These are phyloP conservation scores for Chrysaora quinquecirrha DNA, from an alignment of 30 jellyfish, hydroid and myxozoan genomes.

Conservation along the genomic window DNA sequence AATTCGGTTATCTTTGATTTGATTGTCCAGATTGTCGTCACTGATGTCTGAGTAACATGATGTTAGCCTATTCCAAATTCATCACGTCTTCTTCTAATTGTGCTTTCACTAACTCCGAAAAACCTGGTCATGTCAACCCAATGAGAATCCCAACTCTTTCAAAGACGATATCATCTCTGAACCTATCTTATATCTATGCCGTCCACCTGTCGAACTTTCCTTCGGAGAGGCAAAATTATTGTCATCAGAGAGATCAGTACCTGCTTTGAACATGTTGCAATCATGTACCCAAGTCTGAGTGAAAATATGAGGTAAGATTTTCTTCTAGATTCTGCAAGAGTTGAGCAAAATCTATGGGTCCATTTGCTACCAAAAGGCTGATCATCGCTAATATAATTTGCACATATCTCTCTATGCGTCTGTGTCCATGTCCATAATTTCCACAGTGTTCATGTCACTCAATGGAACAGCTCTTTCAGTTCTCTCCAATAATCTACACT, in stretches of 20 bases:
- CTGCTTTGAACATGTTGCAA: background rate
- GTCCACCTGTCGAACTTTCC: background rate
- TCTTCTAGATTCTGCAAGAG: slow-evolving; percentile 2
- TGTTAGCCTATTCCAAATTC: background rate
- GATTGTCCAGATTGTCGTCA: too few species aligned
- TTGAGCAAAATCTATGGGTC: background rate
- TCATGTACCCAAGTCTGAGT: slow-evolving; percentile 4
- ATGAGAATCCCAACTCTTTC: too few species aligned
- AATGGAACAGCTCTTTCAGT: too few species aligned
- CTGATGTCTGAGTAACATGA: background rate
- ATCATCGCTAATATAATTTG: background rate
- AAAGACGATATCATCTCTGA: too few species aligned
- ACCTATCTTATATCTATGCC: background rate
- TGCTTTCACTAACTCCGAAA: background rate
- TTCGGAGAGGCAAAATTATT: background rate
- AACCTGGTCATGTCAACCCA: background rate
- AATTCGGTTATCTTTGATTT: too few species aligned
- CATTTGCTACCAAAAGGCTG: background rate
- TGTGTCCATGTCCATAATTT: background rate
- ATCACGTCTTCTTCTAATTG: background rate
- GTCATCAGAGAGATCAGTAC: background rate
- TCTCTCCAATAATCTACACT: background rate
- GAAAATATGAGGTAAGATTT: background rate
- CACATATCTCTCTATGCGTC: too few species aligned
- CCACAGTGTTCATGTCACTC: background rate